Base-by-base conservation (phyloP, 2,113 vertebrate species). In the Sclerurus mexicanus region DNA sequence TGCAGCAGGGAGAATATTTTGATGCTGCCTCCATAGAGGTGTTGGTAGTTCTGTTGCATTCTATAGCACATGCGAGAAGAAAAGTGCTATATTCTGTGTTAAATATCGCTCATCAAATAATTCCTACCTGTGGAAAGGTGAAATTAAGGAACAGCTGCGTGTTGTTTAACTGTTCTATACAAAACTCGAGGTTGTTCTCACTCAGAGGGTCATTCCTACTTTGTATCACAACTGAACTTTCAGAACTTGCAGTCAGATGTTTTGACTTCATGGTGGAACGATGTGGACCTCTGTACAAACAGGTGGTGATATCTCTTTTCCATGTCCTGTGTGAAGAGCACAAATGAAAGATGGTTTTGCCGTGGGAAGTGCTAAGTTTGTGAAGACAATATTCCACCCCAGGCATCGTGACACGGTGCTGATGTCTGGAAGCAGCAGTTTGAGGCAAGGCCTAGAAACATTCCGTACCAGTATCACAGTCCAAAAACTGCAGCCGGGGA, bases 1-100 rank as follows among this genome's bases (percentile, higher is more conserved):
- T 95, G 85, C 90, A 89, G 91, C 49, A 64, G 91, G 93, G 94
- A 97, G 92, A 96, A 81, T 78, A 85, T 92, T 68, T 87, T 87
- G 91, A 89, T 87, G 80, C 88, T 97, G 94, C 89, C 88, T 97
- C 95, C 90, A 89, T 94, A 87, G 96, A 97, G 89, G 95, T 95
- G 92, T 89, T 82, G 68, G 87, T 93, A 93, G 76, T 95, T 92
- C 76, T 72, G 80, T 93, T 64, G 85, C 60, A 7, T 95, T 92
- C 76, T 93, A 6, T 81, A 96, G 93, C 96, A 96, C 69, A 0
- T 39, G 69, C 83, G 46, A 94, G 91, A 95, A 92, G 86, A 89
- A 87, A 79, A 94, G 92, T 94, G 96, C 92, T 96, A 44, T 73
- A n/a, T 77, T 89, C 4, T 46, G 0, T 44, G 62, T 93, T 75